Evolutionary conservation across 2,113 vertebrate genomes (phyloP).

Genomic region (Gymnocephalus cernua): DNA sequence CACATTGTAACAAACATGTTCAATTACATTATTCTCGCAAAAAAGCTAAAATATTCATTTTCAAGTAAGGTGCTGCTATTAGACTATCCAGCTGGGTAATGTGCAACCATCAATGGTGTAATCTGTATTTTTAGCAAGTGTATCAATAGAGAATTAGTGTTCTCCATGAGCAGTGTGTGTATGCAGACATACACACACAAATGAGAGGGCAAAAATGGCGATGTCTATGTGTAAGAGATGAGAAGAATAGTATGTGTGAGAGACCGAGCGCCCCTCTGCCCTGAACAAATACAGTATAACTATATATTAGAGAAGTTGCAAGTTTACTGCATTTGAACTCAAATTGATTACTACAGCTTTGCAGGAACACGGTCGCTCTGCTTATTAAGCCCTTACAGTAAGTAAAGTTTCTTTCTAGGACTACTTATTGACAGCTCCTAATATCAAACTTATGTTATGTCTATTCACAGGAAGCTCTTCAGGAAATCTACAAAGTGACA

Average conservation of each 20-base stretch:
- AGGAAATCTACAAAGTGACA: neutral
- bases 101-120: conserved; percentile 29
- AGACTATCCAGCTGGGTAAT: conserved; percentile 31
- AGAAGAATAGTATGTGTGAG: conserved; percentile 14
- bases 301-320: conserved; percentile 34
- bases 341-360: conserved; percentile 1
- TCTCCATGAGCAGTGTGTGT: conserved; percentile 12
- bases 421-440: neutral
- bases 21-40: neutral
- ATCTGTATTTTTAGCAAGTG: conserved; percentile 58
- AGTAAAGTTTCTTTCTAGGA: neutral
- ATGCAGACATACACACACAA: neutral
- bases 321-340: conserved; percentile 28
- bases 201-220: conserved; percentile 17
- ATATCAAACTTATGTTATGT: neutral
- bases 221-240: neutral
- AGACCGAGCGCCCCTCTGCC: conserved; percentile 18
- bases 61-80: conserved; percentile 4
- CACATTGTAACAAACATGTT: conserved; percentile 3
- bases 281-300: conserved; percentile 29
- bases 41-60: neutral
- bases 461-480: neutral
- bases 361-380: neutral
- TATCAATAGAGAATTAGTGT: conserved; percentile 33
- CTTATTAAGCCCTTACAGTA: neutral